Conservation (phyloP, 1,140 invertebrate genomes). For the Apis cerana region DNA sequence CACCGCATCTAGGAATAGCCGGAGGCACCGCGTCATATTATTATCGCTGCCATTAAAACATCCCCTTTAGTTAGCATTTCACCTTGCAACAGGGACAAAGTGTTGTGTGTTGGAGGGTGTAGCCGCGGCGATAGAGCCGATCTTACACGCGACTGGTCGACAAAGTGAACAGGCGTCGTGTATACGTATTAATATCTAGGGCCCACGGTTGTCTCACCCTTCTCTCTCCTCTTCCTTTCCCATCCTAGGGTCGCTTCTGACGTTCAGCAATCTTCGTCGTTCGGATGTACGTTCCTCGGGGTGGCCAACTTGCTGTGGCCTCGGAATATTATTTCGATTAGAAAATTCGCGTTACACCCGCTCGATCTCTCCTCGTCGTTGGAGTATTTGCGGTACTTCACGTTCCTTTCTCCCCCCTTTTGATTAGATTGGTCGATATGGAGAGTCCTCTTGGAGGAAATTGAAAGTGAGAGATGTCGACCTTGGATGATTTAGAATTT, state of each 20-base stretch:
- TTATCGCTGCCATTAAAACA: slow-evolving; percentile 75
- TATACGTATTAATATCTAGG: slow-evolving; percentile 76
- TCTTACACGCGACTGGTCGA: slow-evolving; percentile 78
- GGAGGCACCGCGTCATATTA: slow-evolving; percentile 58
- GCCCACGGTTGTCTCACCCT: slow-evolving; percentile 53
- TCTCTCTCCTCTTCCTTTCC: too few relatives aligned
- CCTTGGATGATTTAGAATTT: background rate
- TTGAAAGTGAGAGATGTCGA: slow-evolving; percentile 2
- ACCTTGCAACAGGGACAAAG: slow-evolving; percentile 76
- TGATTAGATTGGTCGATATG: background rate
- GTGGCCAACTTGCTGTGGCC: slow-evolving; percentile 25
- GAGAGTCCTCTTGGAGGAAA: background rate
- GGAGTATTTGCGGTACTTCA: background rate
- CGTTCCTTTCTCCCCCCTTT: background rate
- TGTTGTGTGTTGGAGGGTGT: slow-evolving; percentile 68
- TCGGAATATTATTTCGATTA: slow-evolving; percentile 36
- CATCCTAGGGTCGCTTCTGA: slow-evolving; percentile 59
- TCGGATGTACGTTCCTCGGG: slow-evolving; percentile 27
- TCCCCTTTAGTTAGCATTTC: slow-evolving; percentile 79
- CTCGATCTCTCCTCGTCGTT: slow-evolving; percentile 2
- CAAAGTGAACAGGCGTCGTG: slow-evolving; percentile 74
- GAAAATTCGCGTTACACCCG: slow-evolving; percentile 27
- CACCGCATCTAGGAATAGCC: slow-evolving; percentile 60
- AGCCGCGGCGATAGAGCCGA: slow-evolving; percentile 64
- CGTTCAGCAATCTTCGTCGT: slow-evolving; percentile 58